Percentiles rank a stretch among this genome's conserved stretches.
phyloP scores from a whole-genome alignment of 2,797 vertebrate species.

The Mormyrops attenuatus region DNA sequence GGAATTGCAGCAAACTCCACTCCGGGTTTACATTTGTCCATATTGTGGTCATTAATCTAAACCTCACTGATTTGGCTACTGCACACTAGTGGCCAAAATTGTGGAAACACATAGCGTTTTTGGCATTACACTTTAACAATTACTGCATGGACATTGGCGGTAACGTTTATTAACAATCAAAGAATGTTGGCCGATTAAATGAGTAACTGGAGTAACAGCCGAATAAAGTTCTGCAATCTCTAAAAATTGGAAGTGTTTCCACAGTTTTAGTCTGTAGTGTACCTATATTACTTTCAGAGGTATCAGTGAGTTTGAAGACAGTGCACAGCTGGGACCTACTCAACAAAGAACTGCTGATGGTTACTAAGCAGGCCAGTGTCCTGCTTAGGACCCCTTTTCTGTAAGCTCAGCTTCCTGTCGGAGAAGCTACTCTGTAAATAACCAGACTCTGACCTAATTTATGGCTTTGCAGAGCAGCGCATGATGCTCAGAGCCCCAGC shows the following conservation, averaged over 20 bases:
- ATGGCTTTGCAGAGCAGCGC: background rate
- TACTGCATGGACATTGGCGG: background rate
- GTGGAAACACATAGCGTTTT: background rate
- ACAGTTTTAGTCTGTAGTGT: background rate
- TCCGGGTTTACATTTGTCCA: background rate
- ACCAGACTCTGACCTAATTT: conserved; percentile 1
- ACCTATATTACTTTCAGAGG: background rate
- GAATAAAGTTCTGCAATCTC: background rate
- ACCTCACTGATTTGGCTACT: background rate
- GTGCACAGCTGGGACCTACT: background rate
- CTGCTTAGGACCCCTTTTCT: conserved; percentile 1
- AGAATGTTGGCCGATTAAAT: background rate
- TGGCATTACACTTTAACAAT: background rate
- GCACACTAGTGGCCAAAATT: background rate
- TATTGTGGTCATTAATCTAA: background rate
- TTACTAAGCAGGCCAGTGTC: background rate
- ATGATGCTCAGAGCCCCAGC: background rate
- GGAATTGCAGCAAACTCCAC: background rate
- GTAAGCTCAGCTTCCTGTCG: conserved; percentile 8
- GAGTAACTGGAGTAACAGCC: background rate
- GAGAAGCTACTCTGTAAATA: background rate
- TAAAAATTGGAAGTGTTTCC: background rate
- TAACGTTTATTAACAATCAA: background rate
- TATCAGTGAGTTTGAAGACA: background rate
- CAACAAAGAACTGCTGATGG: background rate